Conservation (phyloP, 2,888 invertebrate species). For the Tetragnatha montana region DNA sequence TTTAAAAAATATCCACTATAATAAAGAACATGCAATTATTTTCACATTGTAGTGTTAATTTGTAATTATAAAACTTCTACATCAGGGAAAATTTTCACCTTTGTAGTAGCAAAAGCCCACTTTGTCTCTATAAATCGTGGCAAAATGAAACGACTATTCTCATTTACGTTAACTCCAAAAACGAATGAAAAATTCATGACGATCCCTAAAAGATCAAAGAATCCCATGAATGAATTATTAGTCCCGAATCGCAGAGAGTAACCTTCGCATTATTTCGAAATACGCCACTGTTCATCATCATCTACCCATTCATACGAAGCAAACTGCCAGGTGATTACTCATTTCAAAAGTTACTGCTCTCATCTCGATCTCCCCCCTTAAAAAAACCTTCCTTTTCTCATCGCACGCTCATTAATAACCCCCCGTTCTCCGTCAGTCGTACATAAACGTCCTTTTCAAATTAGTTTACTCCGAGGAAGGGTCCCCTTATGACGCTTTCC, state of each 20-base stretch:
- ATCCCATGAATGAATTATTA: neutral
- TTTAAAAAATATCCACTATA: too few relatives aligned
- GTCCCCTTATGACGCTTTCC: neutral
- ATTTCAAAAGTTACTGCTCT: constrained; percentile 1
- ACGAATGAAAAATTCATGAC: neutral
- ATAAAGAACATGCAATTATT: too few relatives aligned
- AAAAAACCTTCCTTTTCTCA: neutral
- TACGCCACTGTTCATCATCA: neutral
- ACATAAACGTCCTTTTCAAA: neutral
- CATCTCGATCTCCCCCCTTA: neutral
- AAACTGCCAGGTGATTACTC: neutral
- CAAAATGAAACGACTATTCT: too few relatives aligned
- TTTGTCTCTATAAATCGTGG: too few relatives aligned
- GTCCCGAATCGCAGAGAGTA: neutral
- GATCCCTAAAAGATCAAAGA: neutral
- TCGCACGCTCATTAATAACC: constrained; percentile 6
- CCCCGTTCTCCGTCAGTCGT: neutral
- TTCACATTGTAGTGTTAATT: too few relatives aligned
- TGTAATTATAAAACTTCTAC: too few relatives aligned
- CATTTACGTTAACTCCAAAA: neutral
- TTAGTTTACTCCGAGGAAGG: constrained; percentile 2
- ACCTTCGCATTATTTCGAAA: neutral
- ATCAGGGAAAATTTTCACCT: too few relatives aligned
- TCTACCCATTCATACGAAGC: neutral
- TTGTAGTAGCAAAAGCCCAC: too few relatives aligned